Evolutionary conservation across 2,113 vertebrate genomes (phyloP).

Genomic region (Microcebus lehilahytsara): DNA sequence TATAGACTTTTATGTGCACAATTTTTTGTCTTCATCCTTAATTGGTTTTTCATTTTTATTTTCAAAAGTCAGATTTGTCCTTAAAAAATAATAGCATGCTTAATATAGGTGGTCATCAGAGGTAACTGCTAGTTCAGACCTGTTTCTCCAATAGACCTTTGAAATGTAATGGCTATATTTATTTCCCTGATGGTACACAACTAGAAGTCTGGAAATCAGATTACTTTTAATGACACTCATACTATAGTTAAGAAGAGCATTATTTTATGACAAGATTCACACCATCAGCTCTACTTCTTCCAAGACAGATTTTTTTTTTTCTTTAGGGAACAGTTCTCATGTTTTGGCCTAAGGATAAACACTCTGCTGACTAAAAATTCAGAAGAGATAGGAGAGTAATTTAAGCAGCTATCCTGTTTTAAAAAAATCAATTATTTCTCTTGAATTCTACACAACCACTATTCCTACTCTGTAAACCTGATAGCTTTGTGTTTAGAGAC

Average conservation of each 20-base stretch:
- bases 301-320: neutral
- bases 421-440: neutral
- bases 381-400: neutral
- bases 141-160: neutral
- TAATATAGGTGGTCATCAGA: neutral
- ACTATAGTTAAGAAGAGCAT: neutral
- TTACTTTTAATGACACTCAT: neutral
- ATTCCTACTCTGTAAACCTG: neutral
- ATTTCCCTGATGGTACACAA: neutral
- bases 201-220: neutral
- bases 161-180: neutral
- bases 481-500: neutral
- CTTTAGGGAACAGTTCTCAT: neutral
- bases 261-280: neutral
- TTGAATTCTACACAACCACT: neutral
- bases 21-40: neutral
- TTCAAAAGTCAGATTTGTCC: neutral
- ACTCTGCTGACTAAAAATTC: neutral
- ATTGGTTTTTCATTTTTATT: slow-evolving; percentile 21
- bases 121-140: neutral
- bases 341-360: neutral
- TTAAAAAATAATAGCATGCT: neutral
- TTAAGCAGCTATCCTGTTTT: neutral
- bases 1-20: neutral
- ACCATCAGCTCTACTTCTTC: neutral